phyloP scores from a whole-genome alignment of 2,888 invertebrate genomes.

The Volucella inanis region DNA sequence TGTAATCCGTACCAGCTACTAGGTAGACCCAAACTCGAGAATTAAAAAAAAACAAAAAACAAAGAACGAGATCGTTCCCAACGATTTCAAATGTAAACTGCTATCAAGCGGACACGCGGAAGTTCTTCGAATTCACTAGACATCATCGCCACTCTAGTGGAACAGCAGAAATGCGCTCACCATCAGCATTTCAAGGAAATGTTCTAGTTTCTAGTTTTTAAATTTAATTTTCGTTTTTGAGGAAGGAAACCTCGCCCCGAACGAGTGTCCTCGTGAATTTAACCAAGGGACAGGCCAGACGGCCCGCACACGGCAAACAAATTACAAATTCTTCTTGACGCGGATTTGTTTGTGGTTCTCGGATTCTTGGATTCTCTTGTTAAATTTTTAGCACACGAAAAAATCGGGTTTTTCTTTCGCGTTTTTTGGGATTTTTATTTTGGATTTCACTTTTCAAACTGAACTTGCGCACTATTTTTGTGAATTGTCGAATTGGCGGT shows the following conservation, averaged over 20 bases:
- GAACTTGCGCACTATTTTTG: constrained; percentile 9
- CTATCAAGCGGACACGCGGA: constrained; percentile 46
- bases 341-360: constrained; percentile 12
- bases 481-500: constrained; percentile 2
- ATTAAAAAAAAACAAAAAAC: too few relatives aligned
- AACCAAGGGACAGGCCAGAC: constrained; percentile 10
- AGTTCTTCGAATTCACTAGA: constrained; percentile 54
- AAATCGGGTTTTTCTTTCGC: neutral
- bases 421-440: neutral
- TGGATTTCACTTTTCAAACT: constrained; percentile 25
- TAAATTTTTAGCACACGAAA: constrained; percentile 1
- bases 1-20: constrained; percentile 33
- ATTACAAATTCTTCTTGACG: constrained; percentile 13
- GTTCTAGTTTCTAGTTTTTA: too few relatives aligned
- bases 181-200: constrained; percentile 13
- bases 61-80: too few relatives aligned
- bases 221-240: neutral
- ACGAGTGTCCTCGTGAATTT: constrained; percentile 39
- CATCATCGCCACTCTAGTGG: constrained; percentile 38
- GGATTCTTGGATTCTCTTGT: constrained; percentile 2
- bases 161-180: constrained; percentile 21
- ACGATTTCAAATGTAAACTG: constrained; percentile 36
- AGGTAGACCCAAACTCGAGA: neutral
- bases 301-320: constrained; percentile 5
- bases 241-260: constrained; percentile 14